Percentiles rank a stretch among this genome's conserved stretches.
Evolutionary conservation across 2,797 vertebrate genomes (phyloP).

Genomic region (Chaunax sp.): DNA sequence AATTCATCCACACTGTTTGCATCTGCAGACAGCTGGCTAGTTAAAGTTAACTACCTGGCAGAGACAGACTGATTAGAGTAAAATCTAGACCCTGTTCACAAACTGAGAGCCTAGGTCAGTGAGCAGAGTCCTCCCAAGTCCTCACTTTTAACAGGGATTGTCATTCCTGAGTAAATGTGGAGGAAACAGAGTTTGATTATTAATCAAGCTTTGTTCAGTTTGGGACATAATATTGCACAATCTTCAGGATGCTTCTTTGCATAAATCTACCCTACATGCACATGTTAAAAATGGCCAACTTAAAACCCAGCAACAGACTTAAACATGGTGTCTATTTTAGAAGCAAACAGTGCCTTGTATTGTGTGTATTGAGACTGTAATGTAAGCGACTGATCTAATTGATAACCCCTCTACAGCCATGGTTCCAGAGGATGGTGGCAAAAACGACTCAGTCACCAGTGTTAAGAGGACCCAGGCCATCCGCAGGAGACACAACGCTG

Average conservation of each 20-base stretch:
- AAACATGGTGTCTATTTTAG: neutral
- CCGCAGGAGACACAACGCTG: conserved; percentile 91
- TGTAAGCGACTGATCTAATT: conserved; percentile 41
- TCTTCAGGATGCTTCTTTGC: neutral
- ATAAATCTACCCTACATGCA: neutral
- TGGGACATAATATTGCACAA: neutral
- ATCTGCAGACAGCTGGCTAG: no score
- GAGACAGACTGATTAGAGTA: no score
- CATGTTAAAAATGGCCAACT: neutral
- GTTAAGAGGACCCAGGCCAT: conserved; percentile 92
- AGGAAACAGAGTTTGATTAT: neutral
- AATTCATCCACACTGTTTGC: no score
- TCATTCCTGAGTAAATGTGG: neutral
- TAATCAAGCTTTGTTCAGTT: neutral
- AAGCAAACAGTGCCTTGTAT: neutral
- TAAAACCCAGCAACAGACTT: neutral
- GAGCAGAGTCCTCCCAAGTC: no score
- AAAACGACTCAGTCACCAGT: conserved; percentile 86
- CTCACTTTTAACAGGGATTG: neutral
- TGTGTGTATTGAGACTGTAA: conserved; percentile 29
- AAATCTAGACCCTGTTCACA: no score
- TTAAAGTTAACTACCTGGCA: no score
- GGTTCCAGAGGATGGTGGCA: conserved; percentile 82
- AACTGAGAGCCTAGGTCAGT: no score
- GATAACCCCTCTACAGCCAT: conserved; percentile 70